Percentiles rank a stretch among this genome's conserved stretches.
Evolutionary conservation across 2,113 vertebrate species (phyloP).

Genomic region (Etia nguti): DNA sequence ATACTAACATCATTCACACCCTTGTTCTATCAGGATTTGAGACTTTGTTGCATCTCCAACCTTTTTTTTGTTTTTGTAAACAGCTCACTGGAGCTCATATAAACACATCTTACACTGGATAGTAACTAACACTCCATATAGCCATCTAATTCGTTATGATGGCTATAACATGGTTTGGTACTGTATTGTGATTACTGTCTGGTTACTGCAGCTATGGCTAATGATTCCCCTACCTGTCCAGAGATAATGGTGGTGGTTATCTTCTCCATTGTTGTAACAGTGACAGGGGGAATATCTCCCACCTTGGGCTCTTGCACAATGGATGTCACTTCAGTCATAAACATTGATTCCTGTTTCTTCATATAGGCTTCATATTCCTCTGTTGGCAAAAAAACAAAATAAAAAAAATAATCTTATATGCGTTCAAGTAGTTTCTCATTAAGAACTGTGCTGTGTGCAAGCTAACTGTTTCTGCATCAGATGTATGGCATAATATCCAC

Average conservation of each 20-base stretch:
- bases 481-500: background rate
- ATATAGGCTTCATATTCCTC: conserved; percentile 87
- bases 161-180: background rate
- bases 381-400: conserved; percentile 39
- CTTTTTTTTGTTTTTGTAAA: background rate
- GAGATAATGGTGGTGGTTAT: conserved; percentile 83
- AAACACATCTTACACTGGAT: background rate
- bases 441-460: background rate
- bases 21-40: background rate
- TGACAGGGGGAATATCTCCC: conserved; percentile 75
- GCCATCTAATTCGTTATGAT: background rate
- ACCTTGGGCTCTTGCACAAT: conserved; percentile 81
- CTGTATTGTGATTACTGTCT: background rate
- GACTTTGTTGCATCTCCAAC: background rate
- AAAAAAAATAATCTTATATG: background rate
- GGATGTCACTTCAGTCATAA: conserved; percentile 79
- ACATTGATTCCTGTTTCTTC: conserved; percentile 82
- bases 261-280: conserved; percentile 78
- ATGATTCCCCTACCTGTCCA: conserved; percentile 78
- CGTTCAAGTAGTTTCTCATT: background rate
- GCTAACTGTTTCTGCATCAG: background rate
- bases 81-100: background rate
- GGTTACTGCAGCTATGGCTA: background rate
- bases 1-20: background rate
- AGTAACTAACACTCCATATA: too few species aligned